Conservation (phyloP, 2,888 invertebrate species). For the Platycnemis pennipes region DNA sequence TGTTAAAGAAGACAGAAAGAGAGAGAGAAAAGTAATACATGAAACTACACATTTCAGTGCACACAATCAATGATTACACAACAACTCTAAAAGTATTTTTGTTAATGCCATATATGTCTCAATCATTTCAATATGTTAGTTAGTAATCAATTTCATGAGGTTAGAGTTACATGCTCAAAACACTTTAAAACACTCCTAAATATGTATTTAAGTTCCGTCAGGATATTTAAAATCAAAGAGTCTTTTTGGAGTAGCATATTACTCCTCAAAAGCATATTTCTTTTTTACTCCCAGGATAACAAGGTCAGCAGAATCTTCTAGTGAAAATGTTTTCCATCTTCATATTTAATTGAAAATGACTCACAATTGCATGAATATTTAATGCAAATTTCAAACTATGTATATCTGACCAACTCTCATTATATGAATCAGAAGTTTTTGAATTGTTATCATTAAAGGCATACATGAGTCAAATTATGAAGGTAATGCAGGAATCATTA, state of each 20-base stretch:
- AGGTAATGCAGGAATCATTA: not conserved
- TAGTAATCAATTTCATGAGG: not conserved
- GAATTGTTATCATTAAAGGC: not conserved
- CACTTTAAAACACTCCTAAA: conserved; percentile 51
- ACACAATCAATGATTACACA: not conserved
- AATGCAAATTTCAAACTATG: not conserved
- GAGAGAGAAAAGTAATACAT: conserved; percentile 47
- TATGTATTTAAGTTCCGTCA: not conserved
- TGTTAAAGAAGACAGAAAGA: conserved; percentile 56
- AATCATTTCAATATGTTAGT: not conserved
- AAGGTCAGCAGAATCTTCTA: not conserved
- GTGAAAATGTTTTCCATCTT: not conserved
- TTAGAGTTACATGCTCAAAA: conserved; percentile 51
- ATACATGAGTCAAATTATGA: not conserved
- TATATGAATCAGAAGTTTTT: not conserved
- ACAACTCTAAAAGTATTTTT: not conserved
- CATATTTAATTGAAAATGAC: not conserved
- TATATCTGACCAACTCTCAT: not conserved
- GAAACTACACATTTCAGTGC: conserved; percentile 69
- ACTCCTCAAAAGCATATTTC: not conserved
- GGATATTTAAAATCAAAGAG: not conserved
- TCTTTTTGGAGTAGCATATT: not conserved
- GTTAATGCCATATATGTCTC: not conserved
- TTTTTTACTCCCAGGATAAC: not conserved
- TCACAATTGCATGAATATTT: not conserved